Evolutionary conservation across 2,113 vertebrate genomes (phyloP).

Genomic region (Rafetus swinhoei): DNA sequence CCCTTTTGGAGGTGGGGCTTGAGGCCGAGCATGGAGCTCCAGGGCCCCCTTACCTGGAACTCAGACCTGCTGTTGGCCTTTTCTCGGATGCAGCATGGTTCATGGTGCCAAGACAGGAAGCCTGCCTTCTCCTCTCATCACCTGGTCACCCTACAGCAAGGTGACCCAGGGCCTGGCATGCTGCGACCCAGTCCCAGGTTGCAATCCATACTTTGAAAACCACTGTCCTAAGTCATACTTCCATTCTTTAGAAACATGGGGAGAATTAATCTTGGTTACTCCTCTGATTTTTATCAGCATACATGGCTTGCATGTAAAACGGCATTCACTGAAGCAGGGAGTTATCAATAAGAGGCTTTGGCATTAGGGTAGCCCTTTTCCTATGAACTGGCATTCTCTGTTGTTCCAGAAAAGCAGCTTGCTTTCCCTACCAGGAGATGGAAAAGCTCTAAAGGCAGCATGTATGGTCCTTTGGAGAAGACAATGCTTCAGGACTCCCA

Average conservation of each 20-base stretch:
- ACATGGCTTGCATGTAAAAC: background rate
- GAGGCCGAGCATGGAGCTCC: too few relatives aligned
- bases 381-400: background rate
- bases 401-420: background rate
- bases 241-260: background rate
- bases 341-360: background rate
- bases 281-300: background rate
- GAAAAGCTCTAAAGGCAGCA: background rate
- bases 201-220: too few relatives aligned
- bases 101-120: too few relatives aligned
- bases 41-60: too few relatives aligned
- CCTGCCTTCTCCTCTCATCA: too few relatives aligned
- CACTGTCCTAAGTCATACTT: background rate
- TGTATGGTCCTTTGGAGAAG: background rate
- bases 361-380: too few relatives aligned
- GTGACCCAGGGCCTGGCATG: too few relatives aligned
- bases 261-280: background rate
- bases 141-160: too few relatives aligned
- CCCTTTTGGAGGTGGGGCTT: too few relatives aligned
- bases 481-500: accelerated
- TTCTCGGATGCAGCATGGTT: too few relatives aligned
- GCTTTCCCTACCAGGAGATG: background rate
- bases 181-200: too few relatives aligned
- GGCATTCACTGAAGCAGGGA: background rate
- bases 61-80: too few relatives aligned